Evolutionary conservation across 2,797 vertebrate genomes (phyloP).

Genomic region (Syngnathus acus): DNA sequence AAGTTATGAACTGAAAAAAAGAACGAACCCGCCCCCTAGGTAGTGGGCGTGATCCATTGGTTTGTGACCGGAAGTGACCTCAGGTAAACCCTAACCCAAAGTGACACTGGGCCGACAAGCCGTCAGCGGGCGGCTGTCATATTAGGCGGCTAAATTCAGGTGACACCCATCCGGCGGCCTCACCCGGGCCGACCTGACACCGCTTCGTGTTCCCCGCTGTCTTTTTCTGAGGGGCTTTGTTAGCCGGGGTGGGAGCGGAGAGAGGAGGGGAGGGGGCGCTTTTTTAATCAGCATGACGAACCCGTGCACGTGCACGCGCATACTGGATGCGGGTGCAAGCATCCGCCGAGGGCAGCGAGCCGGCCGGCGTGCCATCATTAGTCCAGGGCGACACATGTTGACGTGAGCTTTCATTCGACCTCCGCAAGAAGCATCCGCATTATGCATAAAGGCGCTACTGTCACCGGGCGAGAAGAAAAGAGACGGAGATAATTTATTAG

Average conservation of each 20-base stretch:
- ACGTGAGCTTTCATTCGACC: slow-evolving; percentile 65
- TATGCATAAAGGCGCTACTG: slow-evolving; percentile 74
- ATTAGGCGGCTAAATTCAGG: slow-evolving; percentile 76
- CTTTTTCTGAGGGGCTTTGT: slow-evolving; percentile 71
- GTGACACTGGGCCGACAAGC: slow-evolving; percentile 70
- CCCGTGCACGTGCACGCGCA: slow-evolving; percentile 43
- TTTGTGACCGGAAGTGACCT: too few relatives aligned
- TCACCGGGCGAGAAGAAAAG: slow-evolving; percentile 61
- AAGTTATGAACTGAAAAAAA: too few relatives aligned
- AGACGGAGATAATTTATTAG: background rate
- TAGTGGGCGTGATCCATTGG: too few relatives aligned
- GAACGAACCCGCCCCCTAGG: too few relatives aligned
- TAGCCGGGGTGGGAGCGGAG: slow-evolving; percentile 19
- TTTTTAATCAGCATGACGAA: slow-evolving; percentile 77
- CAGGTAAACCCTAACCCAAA: too few relatives aligned
- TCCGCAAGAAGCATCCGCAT: slow-evolving; percentile 72
- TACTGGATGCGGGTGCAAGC: slow-evolving; percentile 51
- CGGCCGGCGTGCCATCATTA: slow-evolving; percentile 77
- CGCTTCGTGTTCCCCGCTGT: slow-evolving; percentile 71
- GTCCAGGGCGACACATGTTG: slow-evolving; percentile 78
- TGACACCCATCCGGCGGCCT: slow-evolving; percentile 73
- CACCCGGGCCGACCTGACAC: slow-evolving; percentile 75
- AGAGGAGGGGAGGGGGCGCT: slow-evolving; percentile 40
- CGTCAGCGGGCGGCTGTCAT: slow-evolving; percentile 73
- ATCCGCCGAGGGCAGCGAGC: slow-evolving; percentile 73